These are phyloP conservation scores for Bombus confusus DNA, from an alignment of 1,140 invertebrate genomes.

Conservation along the genomic window DNA sequence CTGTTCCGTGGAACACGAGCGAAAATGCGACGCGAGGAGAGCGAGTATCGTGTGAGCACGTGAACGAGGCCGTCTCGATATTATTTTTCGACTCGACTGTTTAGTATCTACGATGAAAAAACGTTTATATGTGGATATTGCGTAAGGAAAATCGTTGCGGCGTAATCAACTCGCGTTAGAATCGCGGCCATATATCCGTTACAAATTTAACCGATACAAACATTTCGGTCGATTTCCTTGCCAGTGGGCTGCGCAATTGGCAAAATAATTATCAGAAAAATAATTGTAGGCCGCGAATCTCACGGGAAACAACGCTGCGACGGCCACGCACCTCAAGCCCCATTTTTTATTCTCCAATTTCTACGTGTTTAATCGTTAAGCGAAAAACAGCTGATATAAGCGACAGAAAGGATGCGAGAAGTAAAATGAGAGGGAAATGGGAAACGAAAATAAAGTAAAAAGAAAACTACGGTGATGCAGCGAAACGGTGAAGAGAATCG, in stretches of 20 bases:
- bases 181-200: not conserved
- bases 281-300: slow-evolving; percentile 16
- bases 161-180: slow-evolving; percentile 27
- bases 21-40: slow-evolving; percentile 38
- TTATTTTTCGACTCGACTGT: slow-evolving; percentile 81
- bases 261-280: not conserved
- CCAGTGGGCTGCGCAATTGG: not conserved
- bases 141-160: slow-evolving; percentile 64
- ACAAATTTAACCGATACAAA: not conserved
- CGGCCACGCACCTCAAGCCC: slow-evolving; percentile 67
- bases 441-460: not conserved
- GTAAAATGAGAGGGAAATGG: not conserved
- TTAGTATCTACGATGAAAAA: slow-evolving; percentile 72
- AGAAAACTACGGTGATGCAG: slow-evolving; percentile 1
- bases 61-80: slow-evolving; percentile 71
- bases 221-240: not conserved
- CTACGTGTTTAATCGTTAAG: slow-evolving; percentile 79
- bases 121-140: slow-evolving; percentile 78
- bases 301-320: slow-evolving; percentile 39
- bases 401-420: not conserved
- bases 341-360: slow-evolving; percentile 79
- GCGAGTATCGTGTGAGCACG: slow-evolving; percentile 38
- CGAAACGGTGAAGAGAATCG: slow-evolving; percentile 30
- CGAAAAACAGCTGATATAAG: slow-evolving; percentile 59
- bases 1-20: slow-evolving; percentile 49